Base-by-base conservation (phyloP, 2,113 vertebrate genomes). In the Hippocampus mohnikei region DNA sequence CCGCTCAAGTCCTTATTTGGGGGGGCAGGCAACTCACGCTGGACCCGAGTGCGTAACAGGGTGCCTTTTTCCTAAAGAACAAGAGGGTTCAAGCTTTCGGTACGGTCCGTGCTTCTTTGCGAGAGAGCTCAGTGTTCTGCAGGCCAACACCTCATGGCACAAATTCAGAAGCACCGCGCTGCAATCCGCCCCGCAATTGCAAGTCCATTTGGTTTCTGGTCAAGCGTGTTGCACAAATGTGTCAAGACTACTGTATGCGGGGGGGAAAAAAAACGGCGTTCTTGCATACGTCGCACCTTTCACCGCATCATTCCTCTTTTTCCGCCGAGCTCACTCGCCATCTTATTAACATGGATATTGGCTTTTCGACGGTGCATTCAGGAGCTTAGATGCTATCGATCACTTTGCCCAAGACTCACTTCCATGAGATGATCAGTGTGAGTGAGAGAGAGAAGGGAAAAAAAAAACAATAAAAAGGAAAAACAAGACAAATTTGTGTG, bases 401-500 rank as follows among this genome's bases (percentile, higher is more conserved):
- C 65, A 74, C 67, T 65, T 74, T 73, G 58, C 67, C 50, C 70
- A 79, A 77, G 74, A 79, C 72, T 20, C 55, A 80, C 65, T 77
- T 78, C 73, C 62, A 74, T 21, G 61, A 64, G 70, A 77, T 65
- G 63, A 77, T 88, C 79, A 73, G 78, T 84, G 65, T 67, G 62
- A 76, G 70, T 44, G 72, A 70, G 58, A 67, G 60, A 40, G 11
- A 8, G 67, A 37, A 37, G 33, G 33, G 0, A 6, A 37, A 37
- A 37, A 37, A 37, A 37, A 33, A 33, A 5, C 33, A 37, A 37
- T 5, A 37, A 37, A 6, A 37, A 37, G 33, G 33, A 6, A 84
- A 77, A 73, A 11, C 42, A 55, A 59, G 41, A 27, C 33, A 78
- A 85, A 89, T 89, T 84, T 65, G 84, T 85, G 78, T 27, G 74